Conservation (phyloP, 2,113 vertebrate species). For the Atherinomorus stipes region DNA sequence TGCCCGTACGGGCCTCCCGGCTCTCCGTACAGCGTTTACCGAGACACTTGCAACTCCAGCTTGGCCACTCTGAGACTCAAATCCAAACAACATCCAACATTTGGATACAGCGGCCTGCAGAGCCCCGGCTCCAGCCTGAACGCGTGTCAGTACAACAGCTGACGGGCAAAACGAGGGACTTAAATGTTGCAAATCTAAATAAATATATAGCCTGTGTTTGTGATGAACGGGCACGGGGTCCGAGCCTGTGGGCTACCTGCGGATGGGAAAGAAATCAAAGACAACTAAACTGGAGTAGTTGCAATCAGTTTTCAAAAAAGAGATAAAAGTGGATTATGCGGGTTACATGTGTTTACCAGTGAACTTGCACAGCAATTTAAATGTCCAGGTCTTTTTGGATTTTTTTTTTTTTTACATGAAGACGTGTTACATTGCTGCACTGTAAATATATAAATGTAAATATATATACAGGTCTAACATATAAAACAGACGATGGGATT, state of each 20-base stretch:
- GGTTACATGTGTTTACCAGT: conserved; percentile 88
- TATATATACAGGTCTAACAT: conserved; percentile 69
- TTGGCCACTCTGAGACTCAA: conserved; percentile 97
- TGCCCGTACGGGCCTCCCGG: conserved; percentile 95
- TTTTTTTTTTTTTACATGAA: conserved; percentile 71
- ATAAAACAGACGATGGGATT: conserved; percentile 67
- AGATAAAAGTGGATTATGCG: conserved; percentile 89
- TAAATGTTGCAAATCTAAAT: conserved; percentile 9
- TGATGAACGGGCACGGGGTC: conserved; percentile 49
- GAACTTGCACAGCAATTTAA: conserved; percentile 87
- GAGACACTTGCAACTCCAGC: conserved; percentile 99
- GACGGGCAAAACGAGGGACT: conserved; percentile 79
- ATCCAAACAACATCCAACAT: conserved; percentile 98
- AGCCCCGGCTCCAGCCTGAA: conserved; percentile 94
- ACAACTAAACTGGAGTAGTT: conserved; percentile 90
- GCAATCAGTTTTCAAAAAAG: conserved; percentile 82
- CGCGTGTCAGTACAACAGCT: conserved; percentile 99
- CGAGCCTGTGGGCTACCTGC: conserved; percentile 53
- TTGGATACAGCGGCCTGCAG: conserved; percentile 95
- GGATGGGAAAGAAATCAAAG: conserved; percentile 39
- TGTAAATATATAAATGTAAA: conserved; percentile 77
- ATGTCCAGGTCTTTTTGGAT: conserved; percentile 76
- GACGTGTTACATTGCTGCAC: conserved; percentile 78
- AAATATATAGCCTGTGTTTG: conserved; percentile 30
- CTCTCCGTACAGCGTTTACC: conserved; percentile 96